phyloP scores from a whole-genome alignment of 2,888 invertebrate species.

The Axea sp. region DNA sequence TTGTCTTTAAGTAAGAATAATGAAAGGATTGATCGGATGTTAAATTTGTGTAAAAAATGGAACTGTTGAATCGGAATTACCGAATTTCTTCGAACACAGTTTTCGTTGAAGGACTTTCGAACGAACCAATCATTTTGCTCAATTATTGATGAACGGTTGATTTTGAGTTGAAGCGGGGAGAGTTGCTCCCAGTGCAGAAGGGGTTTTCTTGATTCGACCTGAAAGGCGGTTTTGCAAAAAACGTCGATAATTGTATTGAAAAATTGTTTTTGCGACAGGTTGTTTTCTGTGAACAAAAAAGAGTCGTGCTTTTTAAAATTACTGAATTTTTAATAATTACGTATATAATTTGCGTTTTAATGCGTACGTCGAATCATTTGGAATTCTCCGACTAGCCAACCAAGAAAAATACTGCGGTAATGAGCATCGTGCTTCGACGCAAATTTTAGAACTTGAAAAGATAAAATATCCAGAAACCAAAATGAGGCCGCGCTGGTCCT shows the following conservation, averaged over 20 bases:
- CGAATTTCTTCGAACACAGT: too few species aligned
- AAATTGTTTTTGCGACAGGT: constrained; percentile 65
- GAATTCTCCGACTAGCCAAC: constrained; percentile 72
- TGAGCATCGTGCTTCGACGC: constrained; percentile 61
- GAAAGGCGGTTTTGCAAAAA: constrained; percentile 57
- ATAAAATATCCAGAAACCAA: constrained; percentile 81
- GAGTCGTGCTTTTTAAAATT: too few species aligned
- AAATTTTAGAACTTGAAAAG: constrained; percentile 66
- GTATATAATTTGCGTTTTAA: too few species aligned
- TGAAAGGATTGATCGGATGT: too few species aligned
- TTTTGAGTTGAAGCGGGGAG: too few species aligned
- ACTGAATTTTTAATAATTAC: background rate
- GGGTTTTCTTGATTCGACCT: constrained; percentile 59
- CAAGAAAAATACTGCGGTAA: constrained; percentile 65
- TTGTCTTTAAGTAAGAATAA: too few species aligned
- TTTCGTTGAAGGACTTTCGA: too few species aligned
- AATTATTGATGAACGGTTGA: too few species aligned
- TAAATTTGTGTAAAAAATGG: too few species aligned
- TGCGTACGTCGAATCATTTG: constrained; percentile 65
- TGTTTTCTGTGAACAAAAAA: constrained; percentile 65
- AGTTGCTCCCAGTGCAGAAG: constrained; percentile 67
- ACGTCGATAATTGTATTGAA: constrained; percentile 65
- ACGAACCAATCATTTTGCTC: too few species aligned
- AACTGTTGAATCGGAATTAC: too few species aligned
- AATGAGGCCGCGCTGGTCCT: constrained; percentile 79